Base-by-base conservation (phyloP, 2,888 invertebrate genomes). In the Zeuzera pyrina region DNA sequence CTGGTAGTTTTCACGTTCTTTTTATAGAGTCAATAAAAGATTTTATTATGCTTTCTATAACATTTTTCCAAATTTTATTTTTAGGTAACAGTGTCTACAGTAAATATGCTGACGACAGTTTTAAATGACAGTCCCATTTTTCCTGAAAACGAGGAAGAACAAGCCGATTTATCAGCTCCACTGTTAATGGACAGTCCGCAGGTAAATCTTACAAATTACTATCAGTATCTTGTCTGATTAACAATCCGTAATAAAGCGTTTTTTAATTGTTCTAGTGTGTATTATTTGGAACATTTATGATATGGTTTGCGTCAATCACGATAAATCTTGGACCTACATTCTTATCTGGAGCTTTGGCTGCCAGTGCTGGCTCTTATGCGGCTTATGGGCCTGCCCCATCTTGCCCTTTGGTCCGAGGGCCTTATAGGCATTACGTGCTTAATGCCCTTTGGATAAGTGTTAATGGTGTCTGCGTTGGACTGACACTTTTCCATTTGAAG, bases 281-380 rank as follows among this genome's bases (percentile, higher is more conserved):
- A 40, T 86, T 94, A 29, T 95, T 95, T 73, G 95, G 95, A 41
- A 90, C 94, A 31, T 93, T 93, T 72, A 95, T 95, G 90, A 94
- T 95, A 61, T 95, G 95, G 95, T 95, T 95, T 77, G 93, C 94
- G 32, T 92, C 92, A 44, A 91, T 95, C 62, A 93, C 94, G 31
- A 92, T 95, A 67, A 94, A 95, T 79, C 87, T 95, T 49, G 95
- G 95, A 14, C 94, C 94, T 15, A 93, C 93, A 19, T 93, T 94
- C 76, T 84, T 94, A 56, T 92, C 89, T 58, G 93, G 93, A 30
- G 93, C 93, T 25, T 73, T 93, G 43, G 93, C 93, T 7, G 92
- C 92, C 36, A 92, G 92, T 56, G 90, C 91, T 3, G 91, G 91
- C 39, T 79, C 81, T 24, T 87, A 88, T 39, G 87, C 88, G 10